Percentiles rank a stretch among this genome's conserved stretches.
Evolutionary conservation across 2,888 invertebrate genomes (phyloP).

Genomic region (Ametastegia equiseti): DNA sequence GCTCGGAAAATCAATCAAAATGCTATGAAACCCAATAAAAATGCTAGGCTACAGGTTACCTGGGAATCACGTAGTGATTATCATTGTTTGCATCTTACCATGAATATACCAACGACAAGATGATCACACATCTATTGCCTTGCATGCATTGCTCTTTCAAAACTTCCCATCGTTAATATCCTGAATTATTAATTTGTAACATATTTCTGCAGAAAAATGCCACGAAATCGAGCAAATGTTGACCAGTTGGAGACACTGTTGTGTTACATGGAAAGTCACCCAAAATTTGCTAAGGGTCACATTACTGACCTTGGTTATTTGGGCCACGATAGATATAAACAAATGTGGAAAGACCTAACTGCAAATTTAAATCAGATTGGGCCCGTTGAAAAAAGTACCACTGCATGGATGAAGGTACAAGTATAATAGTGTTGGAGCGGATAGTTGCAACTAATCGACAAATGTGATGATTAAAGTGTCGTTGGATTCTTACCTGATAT

Average conservation of each 20-base stretch:
- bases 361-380: neutral
- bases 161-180: neutral
- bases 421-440: too few species aligned
- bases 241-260: neutral
- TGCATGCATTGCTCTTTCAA: neutral
- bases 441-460: too few species aligned
- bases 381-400: neutral
- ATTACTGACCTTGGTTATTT: neutral
- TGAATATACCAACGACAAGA: too few species aligned
- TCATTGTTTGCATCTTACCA: too few species aligned
- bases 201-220: neutral
- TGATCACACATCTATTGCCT: too few species aligned
- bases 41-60: too few species aligned
- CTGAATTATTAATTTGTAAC: too few species aligned
- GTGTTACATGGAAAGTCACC: neutral
- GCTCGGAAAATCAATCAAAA: too few species aligned
- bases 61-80: too few species aligned
- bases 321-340: neutral
- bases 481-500: too few species aligned
- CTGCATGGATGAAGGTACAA: constrained; percentile 1
- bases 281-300: neutral
- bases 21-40: too few species aligned
- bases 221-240: neutral
- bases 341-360: neutral
- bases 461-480: too few species aligned